Conservation (phyloP, 2,888 invertebrate genomes). For the Therioaphis trifolii region DNA sequence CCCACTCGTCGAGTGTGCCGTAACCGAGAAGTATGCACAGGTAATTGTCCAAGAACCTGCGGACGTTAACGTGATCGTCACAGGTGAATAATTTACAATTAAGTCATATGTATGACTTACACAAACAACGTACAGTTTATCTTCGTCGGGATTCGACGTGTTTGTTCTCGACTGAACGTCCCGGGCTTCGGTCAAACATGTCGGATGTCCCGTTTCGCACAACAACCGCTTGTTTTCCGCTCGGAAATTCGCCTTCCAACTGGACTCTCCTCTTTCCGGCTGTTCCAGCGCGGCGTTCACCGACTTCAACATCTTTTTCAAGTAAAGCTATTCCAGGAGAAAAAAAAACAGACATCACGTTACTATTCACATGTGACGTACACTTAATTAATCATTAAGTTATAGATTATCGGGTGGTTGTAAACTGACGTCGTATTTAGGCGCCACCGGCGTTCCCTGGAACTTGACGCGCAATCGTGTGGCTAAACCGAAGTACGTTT, state of each 20-base stretch:
- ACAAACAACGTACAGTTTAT: constrained; percentile 55
- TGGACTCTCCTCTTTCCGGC: constrained; percentile 73
- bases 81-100: not conserved
- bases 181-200: constrained; percentile 82
- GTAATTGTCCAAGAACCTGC: constrained; percentile 79
- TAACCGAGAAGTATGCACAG: constrained; percentile 86
- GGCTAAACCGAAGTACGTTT: constrained; percentile 85
- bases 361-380: not conserved
- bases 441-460: constrained; percentile 73
- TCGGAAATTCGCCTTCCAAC: constrained; percentile 77
- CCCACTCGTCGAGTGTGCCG: constrained; percentile 84
- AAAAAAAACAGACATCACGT: not conserved
- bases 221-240: constrained; percentile 76
- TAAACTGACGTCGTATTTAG: constrained; percentile 77
- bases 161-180: constrained; percentile 71
- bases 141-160: constrained; percentile 48
- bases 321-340: constrained; percentile 74
- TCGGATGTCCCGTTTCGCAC: constrained; percentile 75
- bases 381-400: not conserved
- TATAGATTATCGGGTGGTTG: not conserved
- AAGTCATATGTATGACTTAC: constrained; percentile 19
- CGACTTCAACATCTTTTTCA: constrained; percentile 77
- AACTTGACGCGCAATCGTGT: constrained; percentile 82
- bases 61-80: not conserved
- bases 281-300: constrained; percentile 78